phyloP scores from a whole-genome alignment of 2,797 vertebrate genomes.

The Glossophaga mutica region DNA sequence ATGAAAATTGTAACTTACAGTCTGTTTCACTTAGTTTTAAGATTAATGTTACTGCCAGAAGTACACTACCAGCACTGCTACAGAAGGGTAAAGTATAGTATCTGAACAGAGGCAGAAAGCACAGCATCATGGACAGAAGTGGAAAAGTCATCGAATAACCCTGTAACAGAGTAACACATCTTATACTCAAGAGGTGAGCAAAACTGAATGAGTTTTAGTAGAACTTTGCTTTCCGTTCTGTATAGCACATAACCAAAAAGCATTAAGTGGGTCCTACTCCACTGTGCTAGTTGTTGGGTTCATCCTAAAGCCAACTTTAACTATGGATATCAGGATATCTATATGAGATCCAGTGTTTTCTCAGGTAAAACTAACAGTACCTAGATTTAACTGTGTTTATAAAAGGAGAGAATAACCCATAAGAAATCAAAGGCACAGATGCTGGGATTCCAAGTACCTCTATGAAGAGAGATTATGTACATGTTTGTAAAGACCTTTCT shows the following conservation, averaged over 20 bases:
- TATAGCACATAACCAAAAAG: neutral
- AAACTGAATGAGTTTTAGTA: neutral
- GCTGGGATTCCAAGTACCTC: neutral
- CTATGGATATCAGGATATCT: conserved; percentile 91
- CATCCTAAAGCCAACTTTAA: conserved; percentile 89
- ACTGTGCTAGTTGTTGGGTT: conserved; percentile 90
- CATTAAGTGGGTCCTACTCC: conserved; percentile 86
- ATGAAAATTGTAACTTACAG: conserved; percentile 10
- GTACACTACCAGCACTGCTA: neutral
- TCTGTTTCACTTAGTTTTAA: neutral
- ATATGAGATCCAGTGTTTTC: neutral
- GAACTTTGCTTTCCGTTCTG: neutral
- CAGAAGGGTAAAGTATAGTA: neutral
- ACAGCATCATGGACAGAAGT: neutral
- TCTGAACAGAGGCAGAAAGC: neutral
- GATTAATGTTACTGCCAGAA: neutral
- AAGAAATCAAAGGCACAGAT: neutral
- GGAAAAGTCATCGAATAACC: neutral
- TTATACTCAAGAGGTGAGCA: neutral
- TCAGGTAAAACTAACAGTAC: conserved; percentile 18
- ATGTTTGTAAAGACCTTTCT: conserved; percentile 15
- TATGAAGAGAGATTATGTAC: neutral
- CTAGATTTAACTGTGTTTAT: neutral
- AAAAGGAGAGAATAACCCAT: neutral
- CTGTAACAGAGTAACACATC: neutral